These are phyloP conservation scores for Pachyuromys duprasi DNA, from an alignment of 2,797 vertebrate genomes.

Conservation along the genomic window DNA sequence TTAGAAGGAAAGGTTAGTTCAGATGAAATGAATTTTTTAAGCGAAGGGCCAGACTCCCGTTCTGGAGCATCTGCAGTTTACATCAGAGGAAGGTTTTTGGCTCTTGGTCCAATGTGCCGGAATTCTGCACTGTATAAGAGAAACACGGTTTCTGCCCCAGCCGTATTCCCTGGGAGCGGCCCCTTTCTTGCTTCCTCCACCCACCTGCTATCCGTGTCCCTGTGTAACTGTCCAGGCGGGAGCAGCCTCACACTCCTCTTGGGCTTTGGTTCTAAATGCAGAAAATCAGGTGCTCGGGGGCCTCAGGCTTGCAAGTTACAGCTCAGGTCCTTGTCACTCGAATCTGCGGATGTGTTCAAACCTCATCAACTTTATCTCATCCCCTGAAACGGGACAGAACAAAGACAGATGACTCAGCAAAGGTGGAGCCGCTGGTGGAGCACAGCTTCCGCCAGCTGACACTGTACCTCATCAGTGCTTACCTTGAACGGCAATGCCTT, in stretches of 20 bases:
- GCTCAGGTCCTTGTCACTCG: neutral
- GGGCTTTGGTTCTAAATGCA: neutral
- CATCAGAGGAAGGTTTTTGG: slow-evolving; percentile 16
- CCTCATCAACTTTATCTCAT: slow-evolving; percentile 58
- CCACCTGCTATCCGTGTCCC: neutral
- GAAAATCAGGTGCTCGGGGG: neutral
- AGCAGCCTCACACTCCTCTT: slow-evolving; percentile 4
- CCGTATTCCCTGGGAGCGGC: neutral
- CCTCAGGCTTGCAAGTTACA: neutral
- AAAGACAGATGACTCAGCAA: neutral
- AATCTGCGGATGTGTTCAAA: slow-evolving; percentile 48
- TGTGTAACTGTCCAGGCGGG: neutral
- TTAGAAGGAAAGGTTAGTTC: slow-evolving; percentile 60
- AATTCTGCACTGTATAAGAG: neutral
- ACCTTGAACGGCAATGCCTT: neutral
- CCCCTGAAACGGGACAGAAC: neutral
- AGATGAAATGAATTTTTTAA: slow-evolving; percentile 63
- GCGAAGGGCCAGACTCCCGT: neutral
- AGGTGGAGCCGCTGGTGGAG: neutral
- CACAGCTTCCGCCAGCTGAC: neutral
- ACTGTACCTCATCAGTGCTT: neutral
- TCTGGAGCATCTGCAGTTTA: slow-evolving; percentile 14
- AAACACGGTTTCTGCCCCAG: neutral
- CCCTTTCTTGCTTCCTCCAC: neutral
- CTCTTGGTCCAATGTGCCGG: neutral